Evolutionary conservation across 2,888 invertebrate genomes (phyloP), one percentile per base, ranked within the genome.

Genomic region (Therioaphis trifolii): DNA sequence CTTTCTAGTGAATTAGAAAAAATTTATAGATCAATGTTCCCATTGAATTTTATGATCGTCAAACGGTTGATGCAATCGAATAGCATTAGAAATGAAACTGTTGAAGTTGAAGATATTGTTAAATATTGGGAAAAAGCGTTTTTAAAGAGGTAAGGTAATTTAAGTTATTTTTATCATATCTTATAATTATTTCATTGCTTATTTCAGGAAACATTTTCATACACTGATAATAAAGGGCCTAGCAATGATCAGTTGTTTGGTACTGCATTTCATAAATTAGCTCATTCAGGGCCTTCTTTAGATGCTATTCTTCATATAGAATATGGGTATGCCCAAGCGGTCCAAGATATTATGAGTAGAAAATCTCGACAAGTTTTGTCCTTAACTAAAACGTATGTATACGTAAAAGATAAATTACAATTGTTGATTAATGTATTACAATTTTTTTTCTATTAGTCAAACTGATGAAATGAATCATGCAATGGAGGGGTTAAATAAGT

Each of bases 271-370:
- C 95, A 96, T 88, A 91, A 91, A 85, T 88, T 93, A 85, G 94
- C 96, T 2, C 96, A 96, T 88, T 96, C 96, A 0, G 86, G 86
- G 15, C 94, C 95, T 0, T 95, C 95, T 0, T 89, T 97, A 35
- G 95, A 96, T 88, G 94, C 95, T 0, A 94, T 98, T 88, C 90
- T 98, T 27, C 94, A 95, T 87, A 92, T 95, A 52, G 97, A 98
- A 89, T 94, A 96, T 87, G 92, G 93, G 18, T 96, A 96, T 88
- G 95, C 97, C 0, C 92, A 93, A 87, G 93, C 93, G 58, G 94
- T 96, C 24, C 91, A 93, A 79, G 92, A 93, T 87, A 92, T 94
- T 87, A 91, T 93, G 69, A 90, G 92, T 85, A 92, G 93, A 86
- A 93, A 95, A 88, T 93, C 95, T 88, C 91, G 91, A 49, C 93